phyloP scores from a whole-genome alignment of 2,797 vertebrate species.

The Limnodromus scolopaceus region DNA sequence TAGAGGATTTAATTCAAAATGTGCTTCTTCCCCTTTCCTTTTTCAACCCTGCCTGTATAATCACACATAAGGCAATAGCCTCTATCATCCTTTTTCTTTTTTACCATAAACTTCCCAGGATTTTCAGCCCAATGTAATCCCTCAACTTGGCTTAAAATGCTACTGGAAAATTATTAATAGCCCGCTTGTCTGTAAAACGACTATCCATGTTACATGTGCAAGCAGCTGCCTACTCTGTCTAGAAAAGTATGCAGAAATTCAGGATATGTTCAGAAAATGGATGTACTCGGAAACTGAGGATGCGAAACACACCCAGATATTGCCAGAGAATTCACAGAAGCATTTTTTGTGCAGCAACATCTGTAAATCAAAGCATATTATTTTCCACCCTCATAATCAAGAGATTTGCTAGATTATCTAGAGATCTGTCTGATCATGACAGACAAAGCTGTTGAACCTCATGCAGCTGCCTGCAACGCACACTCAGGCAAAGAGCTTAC shows the following conservation, averaged over 20 bases:
- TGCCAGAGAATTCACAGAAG: background rate
- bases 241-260: background rate
- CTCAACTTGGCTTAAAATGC: background rate
- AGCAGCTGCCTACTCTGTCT: background rate
- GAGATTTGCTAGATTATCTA: conserved; percentile 26
- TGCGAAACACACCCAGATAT: background rate
- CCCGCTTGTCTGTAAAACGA: background rate
- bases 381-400: conserved; percentile 32
- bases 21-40: background rate
- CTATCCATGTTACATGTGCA: background rate
- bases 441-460: conserved; percentile 8
- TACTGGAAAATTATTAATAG: background rate
- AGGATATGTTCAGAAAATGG: background rate
- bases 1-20: background rate
- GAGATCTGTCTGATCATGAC: background rate
- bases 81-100: background rate
- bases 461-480: background rate
- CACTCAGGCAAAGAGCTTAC: background rate
- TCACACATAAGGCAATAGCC: background rate
- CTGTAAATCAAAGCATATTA: conserved; percentile 36
- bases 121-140: background rate
- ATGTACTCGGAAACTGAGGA: background rate
- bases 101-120: background rate
- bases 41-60: background rate
- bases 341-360: background rate